These are phyloP conservation scores for Tiaroga cobitis DNA, from an alignment of 2,797 vertebrate species.

Conservation along the genomic window DNA sequence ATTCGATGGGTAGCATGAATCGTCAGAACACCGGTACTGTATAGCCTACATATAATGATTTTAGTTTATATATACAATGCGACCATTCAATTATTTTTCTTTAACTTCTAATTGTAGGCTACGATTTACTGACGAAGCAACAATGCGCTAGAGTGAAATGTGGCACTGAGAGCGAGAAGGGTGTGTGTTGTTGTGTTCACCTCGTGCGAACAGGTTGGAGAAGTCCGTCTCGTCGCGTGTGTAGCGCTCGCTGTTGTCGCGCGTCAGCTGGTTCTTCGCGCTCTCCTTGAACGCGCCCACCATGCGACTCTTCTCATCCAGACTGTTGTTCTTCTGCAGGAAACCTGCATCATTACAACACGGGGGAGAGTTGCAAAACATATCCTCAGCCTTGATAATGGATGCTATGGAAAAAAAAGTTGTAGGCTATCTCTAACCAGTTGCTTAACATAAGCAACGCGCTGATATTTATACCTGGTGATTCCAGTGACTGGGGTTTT, in stretches of 20 bases:
- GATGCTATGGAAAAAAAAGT: constrained; percentile 7
- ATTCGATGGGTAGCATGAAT: no score
- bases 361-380: constrained; percentile 77
- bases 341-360: constrained; percentile 87
- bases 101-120: no score
- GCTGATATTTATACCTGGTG: constrained; percentile 25
- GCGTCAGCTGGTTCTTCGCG: constrained; percentile 86
- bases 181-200: constrained; percentile 69
- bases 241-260: constrained; percentile 92
- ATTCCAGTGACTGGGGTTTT: constrained; percentile 59
- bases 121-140: background rate
- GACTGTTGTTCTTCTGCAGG: constrained; percentile 96
- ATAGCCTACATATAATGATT: no score
- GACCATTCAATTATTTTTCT: no score
- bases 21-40: no score
- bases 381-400: constrained; percentile 57
- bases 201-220: constrained; percentile 96
- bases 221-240: constrained; percentile 93
- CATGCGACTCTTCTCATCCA: constrained; percentile 91
- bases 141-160: no score
- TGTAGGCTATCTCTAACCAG: constrained; percentile 7
- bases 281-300: constrained; percentile 85
- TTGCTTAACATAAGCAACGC: constrained; percentile 15
- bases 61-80: no score
- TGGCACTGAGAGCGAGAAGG: background rate